Conservation (phyloP, 2,888 invertebrate species). For the Machimus atricapillus region DNA sequence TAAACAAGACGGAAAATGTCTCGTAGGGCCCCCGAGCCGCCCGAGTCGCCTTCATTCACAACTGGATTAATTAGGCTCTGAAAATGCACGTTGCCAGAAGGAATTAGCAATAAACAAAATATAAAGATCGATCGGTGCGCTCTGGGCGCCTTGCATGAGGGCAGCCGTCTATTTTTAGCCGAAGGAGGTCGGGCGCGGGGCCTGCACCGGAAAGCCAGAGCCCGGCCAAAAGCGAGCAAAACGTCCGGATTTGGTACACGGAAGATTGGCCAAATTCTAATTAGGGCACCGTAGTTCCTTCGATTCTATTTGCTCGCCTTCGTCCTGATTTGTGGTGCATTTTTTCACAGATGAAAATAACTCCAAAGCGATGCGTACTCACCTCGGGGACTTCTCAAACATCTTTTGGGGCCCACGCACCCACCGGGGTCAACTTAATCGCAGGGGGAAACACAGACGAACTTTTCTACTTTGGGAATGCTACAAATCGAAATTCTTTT, state of each 20-base stretch:
- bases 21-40: not conserved
- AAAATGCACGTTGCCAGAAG: not conserved
- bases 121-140: conserved; percentile 6
- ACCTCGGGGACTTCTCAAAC: not conserved
- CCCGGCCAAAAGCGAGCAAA: conserved; percentile 12
- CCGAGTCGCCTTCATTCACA: not conserved
- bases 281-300: not conserved
- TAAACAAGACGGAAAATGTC: not conserved
- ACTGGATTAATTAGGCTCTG: not conserved
- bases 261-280: conserved; percentile 16
- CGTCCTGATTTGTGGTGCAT: not conserved
- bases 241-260: not conserved
- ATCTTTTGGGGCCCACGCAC: not conserved
- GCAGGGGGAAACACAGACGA: not conserved
- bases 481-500: not conserved
- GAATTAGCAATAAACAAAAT: conserved; percentile 18
- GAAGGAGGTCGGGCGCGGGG: not conserved
- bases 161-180: conserved; percentile 18
- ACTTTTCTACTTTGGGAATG: not conserved
- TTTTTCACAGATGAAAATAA: not conserved
- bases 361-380: not conserved
- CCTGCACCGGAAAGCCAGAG: not conserved
- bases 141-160: conserved; percentile 20
- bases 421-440: not conserved
- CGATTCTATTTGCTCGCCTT: not conserved